Conservation (phyloP, 2,888 invertebrate species). For the Lordiphosa andalusiaca region DNA sequence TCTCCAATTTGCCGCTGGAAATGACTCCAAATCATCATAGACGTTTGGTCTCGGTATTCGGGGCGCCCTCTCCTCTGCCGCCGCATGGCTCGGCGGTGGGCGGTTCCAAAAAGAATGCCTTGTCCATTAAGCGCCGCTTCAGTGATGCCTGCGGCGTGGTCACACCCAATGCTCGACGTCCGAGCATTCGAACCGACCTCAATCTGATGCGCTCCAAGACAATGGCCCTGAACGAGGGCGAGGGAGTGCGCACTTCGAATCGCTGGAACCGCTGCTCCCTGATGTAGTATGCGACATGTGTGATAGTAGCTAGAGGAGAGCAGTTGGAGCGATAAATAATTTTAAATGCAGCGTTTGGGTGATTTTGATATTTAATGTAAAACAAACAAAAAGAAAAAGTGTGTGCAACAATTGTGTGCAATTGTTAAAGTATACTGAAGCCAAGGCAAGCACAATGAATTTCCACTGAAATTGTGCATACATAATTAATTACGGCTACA, state of each 20-base stretch:
- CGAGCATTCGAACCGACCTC: conserved; percentile 92
- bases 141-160: conserved; percentile 94
- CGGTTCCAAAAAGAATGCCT: conserved; percentile 87
- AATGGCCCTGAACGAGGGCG: conserved; percentile 86
- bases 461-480: too few relatives aligned
- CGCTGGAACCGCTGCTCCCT: conserved; percentile 72
- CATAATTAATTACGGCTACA: too few relatives aligned
- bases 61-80: conserved; percentile 88
- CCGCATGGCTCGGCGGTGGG: conserved; percentile 85
- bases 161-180: conserved; percentile 92
- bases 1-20: conserved; percentile 91
- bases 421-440: background rate
- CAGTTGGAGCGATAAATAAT: conserved; percentile 41
- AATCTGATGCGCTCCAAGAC: conserved; percentile 93
- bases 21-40: conserved; percentile 95
- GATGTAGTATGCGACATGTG: conserved; percentile 58
- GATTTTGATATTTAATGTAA: conserved; percentile 64
- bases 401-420: conserved; percentile 17
- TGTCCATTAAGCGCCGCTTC: conserved; percentile 89
- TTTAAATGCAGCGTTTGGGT: conserved; percentile 69
- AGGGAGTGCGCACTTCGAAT: conserved; percentile 81
- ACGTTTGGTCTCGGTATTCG: conserved; percentile 87
- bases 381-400: conserved; percentile 28
- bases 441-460: too few relatives aligned
- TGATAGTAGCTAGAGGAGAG: conserved; percentile 55